These are phyloP conservation scores for Craterocephalus amniculus DNA, from an alignment of 2,797 vertebrate genomes.

Conservation along the genomic window DNA sequence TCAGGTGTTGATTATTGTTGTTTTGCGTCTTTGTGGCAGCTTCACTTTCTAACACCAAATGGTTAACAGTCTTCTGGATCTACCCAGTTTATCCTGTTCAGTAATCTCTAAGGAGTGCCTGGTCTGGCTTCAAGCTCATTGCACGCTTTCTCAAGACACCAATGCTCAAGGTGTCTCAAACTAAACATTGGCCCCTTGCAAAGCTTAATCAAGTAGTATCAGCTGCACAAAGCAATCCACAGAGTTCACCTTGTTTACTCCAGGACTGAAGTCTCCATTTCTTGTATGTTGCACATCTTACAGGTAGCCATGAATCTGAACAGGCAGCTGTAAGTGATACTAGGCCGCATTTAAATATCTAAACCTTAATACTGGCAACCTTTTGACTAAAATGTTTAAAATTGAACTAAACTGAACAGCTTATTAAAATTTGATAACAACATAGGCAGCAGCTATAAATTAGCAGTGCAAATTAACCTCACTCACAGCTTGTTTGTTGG, in stretches of 20 bases:
- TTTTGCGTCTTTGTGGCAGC: not conserved
- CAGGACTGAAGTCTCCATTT: not conserved
- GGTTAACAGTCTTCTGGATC: not conserved
- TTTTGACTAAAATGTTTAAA: not conserved
- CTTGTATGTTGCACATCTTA: not conserved
- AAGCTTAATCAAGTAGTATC: not conserved
- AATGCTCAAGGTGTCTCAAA: not conserved
- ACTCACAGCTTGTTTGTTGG: conserved; percentile 1
- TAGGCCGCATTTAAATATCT: not conserved
- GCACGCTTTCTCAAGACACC: not conserved
- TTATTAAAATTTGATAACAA: not conserved
- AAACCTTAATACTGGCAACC: not conserved
- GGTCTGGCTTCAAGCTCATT: not conserved
- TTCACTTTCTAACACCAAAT: not conserved
- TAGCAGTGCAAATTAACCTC: not conserved
- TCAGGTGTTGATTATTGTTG: not conserved
- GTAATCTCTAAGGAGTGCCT: not conserved
- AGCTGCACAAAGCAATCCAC: not conserved
- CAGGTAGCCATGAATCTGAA: no score
- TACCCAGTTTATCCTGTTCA: not conserved
- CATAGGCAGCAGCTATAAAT: not conserved
- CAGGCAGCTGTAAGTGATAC: not conserved
- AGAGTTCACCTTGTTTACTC: not conserved
- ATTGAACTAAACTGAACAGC: not conserved
- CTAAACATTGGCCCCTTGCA: not conserved